Evolutionary conservation across 2,888 invertebrate species (phyloP), one percentile per base, ranked within the genome.

Genomic region (Fabriciana adippe): DNA sequence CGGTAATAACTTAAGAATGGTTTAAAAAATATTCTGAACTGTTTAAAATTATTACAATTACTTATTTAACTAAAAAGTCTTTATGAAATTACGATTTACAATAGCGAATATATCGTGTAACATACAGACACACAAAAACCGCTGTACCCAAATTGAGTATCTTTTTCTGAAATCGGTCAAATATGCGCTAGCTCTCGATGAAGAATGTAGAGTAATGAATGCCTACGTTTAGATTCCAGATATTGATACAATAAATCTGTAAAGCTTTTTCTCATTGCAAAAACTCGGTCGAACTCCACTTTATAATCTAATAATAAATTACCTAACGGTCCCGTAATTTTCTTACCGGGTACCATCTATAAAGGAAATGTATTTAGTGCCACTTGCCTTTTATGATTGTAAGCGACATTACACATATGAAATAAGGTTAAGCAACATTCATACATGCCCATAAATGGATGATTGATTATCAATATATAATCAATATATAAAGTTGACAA

Each of bases 301-400:
- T 61, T 53, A 48, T 50, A 51, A 64, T 51, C 35, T 41, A 41
- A 21, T 56, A 55, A 60, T 47, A 60, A 66, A 59, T 55, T 55
- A 41, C 50, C 60, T 66, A 66, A 66, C 66, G 66, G 66, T 54
- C 55, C 13, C 3, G 55, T 54, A 66, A 66, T 66, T 61, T 66
- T 66, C 66, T 61, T 50, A 48, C 60, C 41, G 47, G 50, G 21
- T 53, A 35, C 47, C 54, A 50, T 61, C 60, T 48, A 41, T 35
- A 61, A 61, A 61, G 66, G 66, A 66, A 66, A 41, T 66, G 61
- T 41, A 55, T 60, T 55, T 60, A 66, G 31, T 62, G 53, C 55
- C 53, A 54, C 47, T 66, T 18, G 66, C 66, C 66, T 66, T 66
- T 60, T 55, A 41, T 48, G 48, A 41, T 51, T 53, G 61, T 50